A percentile compares a stretch with the other conserved stretches of the same genome.
These are phyloP conservation scores for Pterois miles DNA, from an alignment of 2,797 vertebrate genomes.

Conservation along the genomic window DNA sequence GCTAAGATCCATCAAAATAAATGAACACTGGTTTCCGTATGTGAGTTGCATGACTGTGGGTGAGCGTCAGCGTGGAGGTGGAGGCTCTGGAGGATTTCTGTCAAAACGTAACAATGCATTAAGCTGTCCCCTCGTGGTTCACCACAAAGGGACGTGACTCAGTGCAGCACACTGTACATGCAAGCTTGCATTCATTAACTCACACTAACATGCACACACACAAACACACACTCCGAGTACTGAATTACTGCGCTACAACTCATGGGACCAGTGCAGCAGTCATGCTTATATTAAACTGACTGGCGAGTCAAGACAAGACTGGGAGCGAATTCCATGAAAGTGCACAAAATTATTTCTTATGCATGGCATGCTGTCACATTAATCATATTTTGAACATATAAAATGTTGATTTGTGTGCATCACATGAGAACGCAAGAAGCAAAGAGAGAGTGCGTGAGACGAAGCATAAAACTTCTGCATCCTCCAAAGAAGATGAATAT, in stretches of 20 bases:
- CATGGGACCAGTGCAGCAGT: neutral
- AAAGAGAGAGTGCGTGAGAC: neutral
- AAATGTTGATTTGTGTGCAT: conserved; percentile 19
- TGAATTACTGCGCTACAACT: neutral
- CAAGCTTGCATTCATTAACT: neutral
- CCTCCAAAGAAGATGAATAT: conserved; percentile 18
- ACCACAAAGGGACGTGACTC: conserved; percentile 27
- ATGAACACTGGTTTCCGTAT: neutral
- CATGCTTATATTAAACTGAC: conserved; percentile 3
- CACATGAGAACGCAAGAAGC: conserved; percentile 2
- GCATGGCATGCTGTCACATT: conserved; percentile 4
- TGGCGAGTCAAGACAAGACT: conserved; percentile 11
- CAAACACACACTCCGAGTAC: neutral
- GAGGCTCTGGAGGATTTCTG: conserved; percentile 7
- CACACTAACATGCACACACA: neutral
- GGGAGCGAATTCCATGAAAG: neutral
- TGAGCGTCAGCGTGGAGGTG: neutral
- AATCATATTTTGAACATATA: conserved; percentile 16
- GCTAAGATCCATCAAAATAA: conserved; percentile 2
- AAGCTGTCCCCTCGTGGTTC: neutral
- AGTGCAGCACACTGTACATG: conserved; percentile 1
- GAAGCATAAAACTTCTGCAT: conserved; percentile 33
- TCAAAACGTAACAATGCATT: conserved; percentile 9
- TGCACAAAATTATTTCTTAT: conserved; percentile 6
- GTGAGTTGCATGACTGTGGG: conserved; percentile 5